A percentile compares a stretch with the other conserved stretches of the same genome.
phyloP scores from a whole-genome alignment of 1,140 invertebrate species.

The Asbolus verrucosus region DNA sequence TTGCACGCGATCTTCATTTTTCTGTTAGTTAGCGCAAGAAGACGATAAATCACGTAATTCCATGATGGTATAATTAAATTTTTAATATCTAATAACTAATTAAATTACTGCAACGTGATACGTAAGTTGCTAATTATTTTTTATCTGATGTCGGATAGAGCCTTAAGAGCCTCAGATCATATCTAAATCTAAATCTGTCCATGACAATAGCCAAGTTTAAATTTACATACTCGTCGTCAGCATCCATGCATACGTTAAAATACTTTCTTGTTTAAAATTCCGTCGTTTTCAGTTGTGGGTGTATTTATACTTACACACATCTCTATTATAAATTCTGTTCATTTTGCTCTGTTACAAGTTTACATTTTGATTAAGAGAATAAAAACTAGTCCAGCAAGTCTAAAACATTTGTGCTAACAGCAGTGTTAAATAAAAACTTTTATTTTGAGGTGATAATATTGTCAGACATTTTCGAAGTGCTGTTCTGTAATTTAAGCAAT shows the following conservation, averaged over 20 bases:
- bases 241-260: slow-evolving; percentile 7
- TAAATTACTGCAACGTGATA: no score
- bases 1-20: neutral
- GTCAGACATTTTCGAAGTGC: no score
- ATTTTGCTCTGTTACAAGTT: neutral
- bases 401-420: no score
- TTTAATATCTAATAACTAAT: neutral
- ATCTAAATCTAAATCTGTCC: slow-evolving; percentile 19
- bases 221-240: slow-evolving; percentile 34
- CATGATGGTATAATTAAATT: neutral
- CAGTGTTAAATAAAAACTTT: no score
- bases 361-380: no score
- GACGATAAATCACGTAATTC: neutral
- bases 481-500: neutral
- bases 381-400: no score
- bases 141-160: no score
- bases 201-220: slow-evolving; percentile 16
- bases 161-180: no score
- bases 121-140: no score
- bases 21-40: neutral
- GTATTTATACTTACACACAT: slow-evolving; percentile 26
- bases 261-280: slow-evolving; percentile 10
- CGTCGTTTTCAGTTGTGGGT: slow-evolving; percentile 11
- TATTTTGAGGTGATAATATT: no score
- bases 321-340: slow-evolving; percentile 12